phyloP scores from a whole-genome alignment of 1,140 invertebrate genomes.

The Ericerus pela region DNA sequence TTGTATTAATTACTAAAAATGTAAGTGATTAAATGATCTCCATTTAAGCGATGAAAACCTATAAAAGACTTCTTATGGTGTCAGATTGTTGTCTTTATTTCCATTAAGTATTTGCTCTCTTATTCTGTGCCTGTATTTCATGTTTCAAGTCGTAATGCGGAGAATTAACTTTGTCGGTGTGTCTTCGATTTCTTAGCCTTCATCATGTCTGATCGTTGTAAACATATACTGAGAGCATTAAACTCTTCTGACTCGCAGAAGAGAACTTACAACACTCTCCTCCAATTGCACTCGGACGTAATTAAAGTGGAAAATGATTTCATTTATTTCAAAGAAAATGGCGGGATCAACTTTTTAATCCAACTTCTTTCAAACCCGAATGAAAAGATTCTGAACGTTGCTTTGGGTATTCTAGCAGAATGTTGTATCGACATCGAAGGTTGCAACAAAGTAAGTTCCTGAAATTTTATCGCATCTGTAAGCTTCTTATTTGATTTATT shows the following conservation, averaged over 20 bases:
- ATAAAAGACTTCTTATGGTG: no score
- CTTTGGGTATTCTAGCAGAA: conserved; percentile 23
- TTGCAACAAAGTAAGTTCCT: conserved; percentile 20
- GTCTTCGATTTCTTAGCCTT: neutral
- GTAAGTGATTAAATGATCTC: no score
- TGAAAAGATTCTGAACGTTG: conserved; percentile 22
- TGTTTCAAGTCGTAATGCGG: no score
- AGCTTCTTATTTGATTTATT: no score
- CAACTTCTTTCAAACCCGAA: conserved; percentile 21
- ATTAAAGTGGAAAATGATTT: conserved; percentile 16
- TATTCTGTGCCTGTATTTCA: neutral
- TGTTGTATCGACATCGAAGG: conserved; percentile 22
- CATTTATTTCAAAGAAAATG: conserved; percentile 16
- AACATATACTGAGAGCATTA: neutral
- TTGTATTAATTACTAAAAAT: no score
- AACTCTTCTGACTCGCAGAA: neutral
- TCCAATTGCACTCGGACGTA: conserved; percentile 19
- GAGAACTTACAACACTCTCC: neutral
- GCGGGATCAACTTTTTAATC: conserved; percentile 17
- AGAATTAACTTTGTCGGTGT: neutral
- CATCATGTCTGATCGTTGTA: neutral
- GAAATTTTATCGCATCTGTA: neutral
- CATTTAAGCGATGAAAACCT: no score
- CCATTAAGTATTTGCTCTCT: neutral
- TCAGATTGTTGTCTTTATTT: no score